Conservation (phyloP, 2,888 invertebrate genomes). For the Balanococcus diminutus region DNA sequence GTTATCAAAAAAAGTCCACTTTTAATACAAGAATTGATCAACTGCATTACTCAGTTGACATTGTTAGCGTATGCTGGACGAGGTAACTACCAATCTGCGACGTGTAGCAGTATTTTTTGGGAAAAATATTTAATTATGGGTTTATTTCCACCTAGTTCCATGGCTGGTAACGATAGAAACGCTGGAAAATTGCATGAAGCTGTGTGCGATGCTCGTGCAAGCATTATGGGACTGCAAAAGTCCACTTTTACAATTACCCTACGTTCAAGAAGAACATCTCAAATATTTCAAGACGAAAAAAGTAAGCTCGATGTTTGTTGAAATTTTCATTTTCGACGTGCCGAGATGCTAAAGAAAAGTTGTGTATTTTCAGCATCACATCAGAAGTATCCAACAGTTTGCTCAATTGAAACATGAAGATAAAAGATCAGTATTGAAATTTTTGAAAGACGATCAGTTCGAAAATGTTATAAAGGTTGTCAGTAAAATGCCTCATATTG, state of each 20-base stretch:
- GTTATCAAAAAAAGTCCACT: constrained; percentile 90
- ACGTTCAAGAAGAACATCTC: constrained; percentile 88
- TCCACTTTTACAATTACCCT: constrained; percentile 91
- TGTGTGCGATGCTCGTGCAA: constrained; percentile 96
- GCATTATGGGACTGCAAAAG: constrained; percentile 95
- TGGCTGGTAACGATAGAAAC: constrained; percentile 88
- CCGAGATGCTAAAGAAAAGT: background rate
- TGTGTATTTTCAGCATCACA: constrained; percentile 68
- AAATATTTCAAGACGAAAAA: constrained; percentile 86
- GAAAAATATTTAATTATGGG: background rate
- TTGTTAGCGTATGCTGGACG: constrained; percentile 62
- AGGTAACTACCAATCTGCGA: constrained; percentile 52
- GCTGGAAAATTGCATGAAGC: constrained; percentile 96
- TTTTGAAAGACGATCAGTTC: constrained; percentile 86
- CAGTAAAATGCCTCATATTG: constrained; percentile 89
- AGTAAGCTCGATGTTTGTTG: constrained; percentile 60
- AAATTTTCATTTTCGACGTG: background rate
- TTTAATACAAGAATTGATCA: constrained; percentile 96
- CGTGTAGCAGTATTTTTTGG: background rate
- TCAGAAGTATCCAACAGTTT: constrained; percentile 88
- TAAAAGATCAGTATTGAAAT: constrained; percentile 79
- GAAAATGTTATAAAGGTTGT: constrained; percentile 91
- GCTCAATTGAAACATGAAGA: constrained; percentile 90
- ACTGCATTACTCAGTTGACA: constrained; percentile 91
- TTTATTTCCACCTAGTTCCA: constrained; percentile 68